Conservation (phyloP, 2,113 vertebrate species). For the Sinocyclocheilus grahami region DNA sequence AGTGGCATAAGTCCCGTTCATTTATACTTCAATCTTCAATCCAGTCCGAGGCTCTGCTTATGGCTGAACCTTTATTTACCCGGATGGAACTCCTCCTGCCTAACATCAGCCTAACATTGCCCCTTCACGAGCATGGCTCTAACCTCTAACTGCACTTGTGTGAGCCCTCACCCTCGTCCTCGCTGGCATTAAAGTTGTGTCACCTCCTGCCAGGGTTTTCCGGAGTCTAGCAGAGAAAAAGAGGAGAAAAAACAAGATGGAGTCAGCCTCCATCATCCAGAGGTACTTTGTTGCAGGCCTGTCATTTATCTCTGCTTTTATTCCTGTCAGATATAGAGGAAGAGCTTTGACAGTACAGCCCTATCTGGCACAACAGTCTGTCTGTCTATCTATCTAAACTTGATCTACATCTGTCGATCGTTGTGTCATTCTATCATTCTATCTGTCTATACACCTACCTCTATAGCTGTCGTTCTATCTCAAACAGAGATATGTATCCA, state of each 20-base stretch:
- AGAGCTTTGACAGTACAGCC: not conserved
- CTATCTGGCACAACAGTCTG: not conserved
- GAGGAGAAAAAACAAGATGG: constrained; percentile 86
- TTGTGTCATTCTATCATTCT: too few species aligned
- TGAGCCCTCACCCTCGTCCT: constrained; percentile 48
- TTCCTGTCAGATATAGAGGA: not conserved
- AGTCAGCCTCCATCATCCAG: constrained; percentile 85
- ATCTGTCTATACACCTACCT: too few species aligned
- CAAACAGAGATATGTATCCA: not conserved
- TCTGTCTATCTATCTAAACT: not conserved
- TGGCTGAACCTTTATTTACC: not conserved
- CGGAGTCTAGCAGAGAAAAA: constrained; percentile 90
- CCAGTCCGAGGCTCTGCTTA: not conserved
- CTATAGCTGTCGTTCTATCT: not conserved
- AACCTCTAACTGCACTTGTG: constrained; percentile 17
- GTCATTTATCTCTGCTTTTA: constrained; percentile 5
- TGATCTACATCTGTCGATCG: not conserved
- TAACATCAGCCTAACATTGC: not conserved
- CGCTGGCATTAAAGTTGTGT: constrained; percentile 68
- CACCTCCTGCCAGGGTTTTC: constrained; percentile 87
- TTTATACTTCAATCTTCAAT: not conserved
- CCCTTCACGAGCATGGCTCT: constrained; percentile 10
- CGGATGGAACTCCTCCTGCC: not conserved
- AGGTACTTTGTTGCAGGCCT: constrained; percentile 78
- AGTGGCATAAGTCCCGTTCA: not conserved